Evolutionary conservation across 2,113 vertebrate genomes (phyloP).

Genomic region (Gnathonemus echidnorhynchus): DNA sequence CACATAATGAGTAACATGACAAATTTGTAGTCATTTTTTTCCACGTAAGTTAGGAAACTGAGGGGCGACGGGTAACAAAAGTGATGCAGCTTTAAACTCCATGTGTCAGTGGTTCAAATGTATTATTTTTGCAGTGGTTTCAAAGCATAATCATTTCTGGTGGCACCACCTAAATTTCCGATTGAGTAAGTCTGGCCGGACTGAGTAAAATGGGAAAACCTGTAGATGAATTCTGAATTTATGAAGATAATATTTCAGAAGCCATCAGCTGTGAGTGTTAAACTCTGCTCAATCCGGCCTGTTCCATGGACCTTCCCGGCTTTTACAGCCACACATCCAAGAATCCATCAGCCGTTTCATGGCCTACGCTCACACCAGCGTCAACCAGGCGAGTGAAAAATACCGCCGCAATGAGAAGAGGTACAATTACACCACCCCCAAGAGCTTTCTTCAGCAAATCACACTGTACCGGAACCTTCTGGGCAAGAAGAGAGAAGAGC

Average conservation of each 20-base stretch:
- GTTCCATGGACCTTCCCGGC: constrained; percentile 38
- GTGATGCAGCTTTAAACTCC: constrained; percentile 47
- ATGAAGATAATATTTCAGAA: constrained; percentile 60
- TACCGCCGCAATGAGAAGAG: constrained; percentile 63
- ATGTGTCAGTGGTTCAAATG: constrained; percentile 46
- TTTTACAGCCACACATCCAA: constrained; percentile 63
- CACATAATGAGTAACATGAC: constrained; percentile 75
- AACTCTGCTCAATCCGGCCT: constrained; percentile 57
- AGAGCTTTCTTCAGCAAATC: constrained; percentile 77
- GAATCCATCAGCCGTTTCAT: constrained; percentile 75
- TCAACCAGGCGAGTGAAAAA: constrained; percentile 67
- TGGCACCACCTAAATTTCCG: constrained; percentile 62
- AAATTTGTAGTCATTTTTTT: constrained; percentile 17
- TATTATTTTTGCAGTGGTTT: constrained; percentile 62
- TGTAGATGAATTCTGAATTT: constrained; percentile 68
- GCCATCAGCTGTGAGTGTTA: constrained; percentile 54
- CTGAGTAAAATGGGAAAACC: constrained; percentile 58
- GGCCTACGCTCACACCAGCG: constrained; percentile 67
- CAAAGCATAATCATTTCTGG: constrained; percentile 59
- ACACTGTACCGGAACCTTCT: constrained; percentile 66
- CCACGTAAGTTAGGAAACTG: constrained; percentile 58
- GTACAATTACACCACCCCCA: constrained; percentile 69
- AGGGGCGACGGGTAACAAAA: constrained; percentile 64
- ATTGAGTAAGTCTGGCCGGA: constrained; percentile 67
- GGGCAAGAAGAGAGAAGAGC: constrained; percentile 57